Evolutionary conservation across 2,888 invertebrate genomes (phyloP).

Genomic region (Ethmia dodecea): DNA sequence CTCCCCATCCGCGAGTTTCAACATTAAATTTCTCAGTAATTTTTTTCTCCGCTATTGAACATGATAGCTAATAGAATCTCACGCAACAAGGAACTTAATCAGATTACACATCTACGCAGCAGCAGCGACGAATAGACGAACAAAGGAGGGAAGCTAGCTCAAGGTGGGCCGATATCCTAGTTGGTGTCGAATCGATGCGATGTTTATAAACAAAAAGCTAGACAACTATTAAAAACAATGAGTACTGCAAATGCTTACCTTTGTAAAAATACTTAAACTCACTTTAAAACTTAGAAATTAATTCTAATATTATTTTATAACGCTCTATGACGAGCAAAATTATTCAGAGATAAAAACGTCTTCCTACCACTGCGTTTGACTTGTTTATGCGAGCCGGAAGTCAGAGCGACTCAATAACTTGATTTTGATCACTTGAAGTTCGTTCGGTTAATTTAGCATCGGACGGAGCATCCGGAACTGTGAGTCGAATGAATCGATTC

Average conservation of each 20-base stretch:
- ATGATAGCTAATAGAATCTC: too few species aligned
- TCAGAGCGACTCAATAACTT: constrained; percentile 4
- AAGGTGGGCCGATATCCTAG: background rate
- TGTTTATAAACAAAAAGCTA: background rate
- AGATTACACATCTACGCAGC: background rate
- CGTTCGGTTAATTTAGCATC: too few species aligned
- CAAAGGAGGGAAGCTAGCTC: constrained; percentile 1
- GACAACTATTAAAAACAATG: background rate
- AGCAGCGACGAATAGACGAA: constrained; percentile 1
- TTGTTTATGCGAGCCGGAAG: constrained; percentile 19
- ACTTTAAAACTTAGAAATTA: background rate
- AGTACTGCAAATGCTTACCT: background rate
- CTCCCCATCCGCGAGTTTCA: too few species aligned
- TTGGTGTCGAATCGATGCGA: background rate
- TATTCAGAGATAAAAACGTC: constrained; percentile 6
- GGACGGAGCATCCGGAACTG: too few species aligned
- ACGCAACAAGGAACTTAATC: constrained; percentile 2
- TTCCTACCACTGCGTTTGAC: background rate
- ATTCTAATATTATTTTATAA: background rate
- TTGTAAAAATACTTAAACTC: background rate
- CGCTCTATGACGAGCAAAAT: constrained; percentile 11
- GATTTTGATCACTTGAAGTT: background rate
- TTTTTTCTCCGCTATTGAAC: too few species aligned
- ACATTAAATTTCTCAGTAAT: too few species aligned
- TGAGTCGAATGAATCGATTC: too few species aligned